Evolutionary conservation across 2,797 vertebrate species (phyloP).

Genomic region (Heliangelus exortis): DNA sequence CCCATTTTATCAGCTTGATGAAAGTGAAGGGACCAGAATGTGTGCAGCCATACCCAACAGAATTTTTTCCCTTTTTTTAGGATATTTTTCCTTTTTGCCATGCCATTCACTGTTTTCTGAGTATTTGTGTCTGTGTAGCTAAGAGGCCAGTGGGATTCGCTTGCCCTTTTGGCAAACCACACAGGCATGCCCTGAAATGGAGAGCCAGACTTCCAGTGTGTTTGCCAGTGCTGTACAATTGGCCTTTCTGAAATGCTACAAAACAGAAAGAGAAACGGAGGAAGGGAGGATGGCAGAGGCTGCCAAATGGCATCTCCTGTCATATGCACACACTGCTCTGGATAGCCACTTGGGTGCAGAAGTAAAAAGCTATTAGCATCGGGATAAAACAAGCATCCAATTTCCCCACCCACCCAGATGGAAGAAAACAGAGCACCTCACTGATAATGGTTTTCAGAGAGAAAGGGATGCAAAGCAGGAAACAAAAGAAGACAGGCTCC

Average conservation of each 20-base stretch:
- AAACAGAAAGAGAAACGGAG: not conserved
- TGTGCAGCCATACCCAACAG: not conserved
- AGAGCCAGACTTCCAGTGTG: conserved; percentile 13
- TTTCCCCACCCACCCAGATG: conserved; percentile 36
- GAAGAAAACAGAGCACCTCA: conserved; percentile 18
- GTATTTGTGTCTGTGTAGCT: not conserved
- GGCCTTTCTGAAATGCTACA: conserved; percentile 16
- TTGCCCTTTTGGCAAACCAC: conserved; percentile 36
- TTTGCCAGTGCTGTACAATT: conserved; percentile 35
- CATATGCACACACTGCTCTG: not conserved
- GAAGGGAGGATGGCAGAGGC: not conserved
- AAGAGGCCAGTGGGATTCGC: conserved; percentile 13
- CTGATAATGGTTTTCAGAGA: not conserved
- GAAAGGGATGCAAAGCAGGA: not conserved
- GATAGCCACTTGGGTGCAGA: not conserved
- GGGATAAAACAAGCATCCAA: conserved; percentile 19
- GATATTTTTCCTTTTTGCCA: not conserved
- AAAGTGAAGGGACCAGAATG: not conserved
- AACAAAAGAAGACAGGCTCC: not conserved
- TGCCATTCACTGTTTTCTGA: not conserved
- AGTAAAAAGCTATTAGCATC: conserved; percentile 43
- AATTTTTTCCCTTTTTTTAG: not conserved
- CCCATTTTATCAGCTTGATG: not conserved
- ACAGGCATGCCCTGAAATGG: not conserved
- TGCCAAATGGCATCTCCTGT: conserved; percentile 46